phyloP scores from a whole-genome alignment of 2,113 vertebrate species.

The Jacana jacana region DNA sequence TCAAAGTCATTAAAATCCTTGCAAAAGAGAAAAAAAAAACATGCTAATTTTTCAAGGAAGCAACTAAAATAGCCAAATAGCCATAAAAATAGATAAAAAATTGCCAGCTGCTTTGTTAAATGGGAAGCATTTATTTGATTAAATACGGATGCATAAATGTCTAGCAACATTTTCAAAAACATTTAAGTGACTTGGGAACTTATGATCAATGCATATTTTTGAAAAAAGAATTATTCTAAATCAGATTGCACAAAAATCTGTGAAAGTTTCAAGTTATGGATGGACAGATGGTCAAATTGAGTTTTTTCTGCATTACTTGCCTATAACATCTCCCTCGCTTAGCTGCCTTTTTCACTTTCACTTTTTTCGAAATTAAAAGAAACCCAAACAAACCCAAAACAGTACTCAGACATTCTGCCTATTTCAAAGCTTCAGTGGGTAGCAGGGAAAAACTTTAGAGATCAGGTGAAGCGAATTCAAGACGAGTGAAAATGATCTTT shows the following conservation, averaged over 20 bases:
- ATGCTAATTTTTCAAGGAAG: not conserved
- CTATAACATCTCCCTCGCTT: not conserved
- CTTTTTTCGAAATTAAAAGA: not conserved
- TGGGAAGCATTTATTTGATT: not conserved
- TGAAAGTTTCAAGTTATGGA: not conserved
- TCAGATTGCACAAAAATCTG: not conserved
- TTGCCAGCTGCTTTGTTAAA: not conserved
- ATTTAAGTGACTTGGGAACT: not conserved
- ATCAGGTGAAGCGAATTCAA: constrained; percentile 63
- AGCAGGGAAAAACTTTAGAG: constrained; percentile 33
- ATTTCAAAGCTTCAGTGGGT: constrained; percentile 17
- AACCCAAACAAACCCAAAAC: not conserved
- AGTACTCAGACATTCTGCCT: not conserved
- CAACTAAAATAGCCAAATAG: not conserved
- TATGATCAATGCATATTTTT: not conserved
- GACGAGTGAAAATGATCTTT: constrained; percentile 56
- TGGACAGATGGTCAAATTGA: not conserved
- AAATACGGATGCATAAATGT: not conserved
- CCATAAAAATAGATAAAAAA: not conserved
- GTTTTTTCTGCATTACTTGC: not conserved
- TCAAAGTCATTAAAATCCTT: not conserved
- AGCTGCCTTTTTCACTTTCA: not conserved
- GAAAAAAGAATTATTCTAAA: not conserved
- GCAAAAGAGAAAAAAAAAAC: not conserved
- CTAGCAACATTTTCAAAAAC: not conserved